Percentiles rank a stretch among this genome's conserved stretches.
Evolutionary conservation across 1,140 invertebrate species (phyloP).

Genomic region (Mylabris phalerata): DNA sequence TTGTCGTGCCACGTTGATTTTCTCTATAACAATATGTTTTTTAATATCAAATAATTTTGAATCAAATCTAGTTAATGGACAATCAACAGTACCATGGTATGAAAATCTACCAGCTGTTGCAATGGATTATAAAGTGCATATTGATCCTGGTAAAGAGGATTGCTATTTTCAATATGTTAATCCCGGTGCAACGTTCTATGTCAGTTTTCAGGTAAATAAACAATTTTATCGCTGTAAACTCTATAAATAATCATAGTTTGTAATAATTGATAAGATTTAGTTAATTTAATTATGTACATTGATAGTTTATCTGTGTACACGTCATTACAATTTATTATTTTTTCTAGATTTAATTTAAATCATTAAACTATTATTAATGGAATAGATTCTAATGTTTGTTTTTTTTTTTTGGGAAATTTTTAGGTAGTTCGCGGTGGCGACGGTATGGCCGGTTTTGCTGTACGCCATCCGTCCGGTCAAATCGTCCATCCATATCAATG

Average conservation of each 20-base stretch:
- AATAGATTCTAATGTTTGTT: background rate
- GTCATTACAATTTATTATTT: no score
- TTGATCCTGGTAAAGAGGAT: constrained; percentile 90
- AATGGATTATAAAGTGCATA: constrained; percentile 92
- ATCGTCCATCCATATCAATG: constrained; percentile 87
- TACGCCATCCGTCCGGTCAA: constrained; percentile 74
- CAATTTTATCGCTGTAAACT: background rate
- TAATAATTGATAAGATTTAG: no score
- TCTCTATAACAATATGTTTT: constrained; percentile 2
- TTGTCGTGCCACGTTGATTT: constrained; percentile 10
- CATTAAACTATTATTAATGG: no score
- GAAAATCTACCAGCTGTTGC: constrained; percentile 80
- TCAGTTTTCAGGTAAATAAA: constrained; percentile 80
- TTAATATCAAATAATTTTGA: constrained; percentile 12
- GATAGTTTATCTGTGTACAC: no score
- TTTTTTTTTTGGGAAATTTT: background rate
- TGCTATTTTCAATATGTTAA: constrained; percentile 92
- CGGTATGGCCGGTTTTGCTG: constrained; percentile 86
- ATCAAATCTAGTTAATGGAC: constrained; percentile 2
- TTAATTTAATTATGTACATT: no score
- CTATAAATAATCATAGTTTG: no score
- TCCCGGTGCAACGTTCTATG: constrained; percentile 85
- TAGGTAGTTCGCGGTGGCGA: constrained; percentile 83
- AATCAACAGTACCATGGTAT: constrained; percentile 57
- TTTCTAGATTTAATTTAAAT: no score